These are phyloP conservation scores for Coleophora flavipennella DNA, from an alignment of 2,888 invertebrate genomes.

Conservation along the genomic window DNA sequence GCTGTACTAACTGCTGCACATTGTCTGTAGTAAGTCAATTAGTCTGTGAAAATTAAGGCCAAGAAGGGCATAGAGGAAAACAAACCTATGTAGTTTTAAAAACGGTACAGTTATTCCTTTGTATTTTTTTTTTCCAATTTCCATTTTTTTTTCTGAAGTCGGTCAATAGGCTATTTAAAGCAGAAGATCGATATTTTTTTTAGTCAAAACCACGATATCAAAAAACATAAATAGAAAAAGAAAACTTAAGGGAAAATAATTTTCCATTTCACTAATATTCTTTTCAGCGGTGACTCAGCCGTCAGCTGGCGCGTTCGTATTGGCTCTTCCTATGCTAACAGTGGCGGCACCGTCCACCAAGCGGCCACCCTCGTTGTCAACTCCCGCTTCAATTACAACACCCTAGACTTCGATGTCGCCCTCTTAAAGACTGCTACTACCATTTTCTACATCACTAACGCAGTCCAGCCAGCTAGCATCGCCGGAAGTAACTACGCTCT, in stretches of 20 bases:
- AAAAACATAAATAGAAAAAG: too few relatives aligned
- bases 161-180: too few relatives aligned
- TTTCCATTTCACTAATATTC: background rate
- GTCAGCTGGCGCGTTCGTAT: conserved; percentile 23
- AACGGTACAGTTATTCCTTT: too few relatives aligned
- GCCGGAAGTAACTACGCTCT: conserved; percentile 24
- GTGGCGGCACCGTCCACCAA: conserved; percentile 17
- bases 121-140: too few relatives aligned
- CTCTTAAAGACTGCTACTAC: conserved; percentile 18
- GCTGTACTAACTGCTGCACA: conserved; percentile 28
- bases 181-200: too few relatives aligned
- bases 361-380: conserved; percentile 17
- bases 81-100: too few relatives aligned
- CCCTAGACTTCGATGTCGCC: conserved; percentile 26
- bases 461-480: conserved; percentile 18
- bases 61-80: too few relatives aligned
- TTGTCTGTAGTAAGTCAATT: conserved; percentile 23
- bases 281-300: conserved; percentile 11
- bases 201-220: too few relatives aligned
- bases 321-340: conserved; percentile 20
- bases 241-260: too few relatives aligned
- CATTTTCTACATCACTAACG: conserved; percentile 12
- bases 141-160: too few relatives aligned
- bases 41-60: too few relatives aligned
- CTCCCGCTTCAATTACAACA: conserved; percentile 21